A percentile compares a stretch with the other conserved stretches of the same genome.
Evolutionary conservation across 2,113 vertebrate species (phyloP).

Genomic region (Apteryx owenii): DNA sequence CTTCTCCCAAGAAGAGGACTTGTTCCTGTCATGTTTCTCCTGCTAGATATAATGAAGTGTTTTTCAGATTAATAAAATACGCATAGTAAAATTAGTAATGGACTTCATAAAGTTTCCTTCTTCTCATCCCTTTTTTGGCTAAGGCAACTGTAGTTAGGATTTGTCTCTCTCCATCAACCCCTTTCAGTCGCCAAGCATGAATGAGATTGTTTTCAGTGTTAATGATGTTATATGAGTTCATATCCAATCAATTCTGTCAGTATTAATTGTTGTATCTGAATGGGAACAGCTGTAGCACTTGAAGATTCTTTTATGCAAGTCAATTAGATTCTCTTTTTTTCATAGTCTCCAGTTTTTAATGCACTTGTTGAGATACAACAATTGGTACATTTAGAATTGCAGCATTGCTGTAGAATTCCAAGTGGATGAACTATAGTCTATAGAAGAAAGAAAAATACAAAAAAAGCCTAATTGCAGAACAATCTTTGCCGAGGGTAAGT

Average conservation of each 20-base stretch:
- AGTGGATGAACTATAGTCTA: not conserved
- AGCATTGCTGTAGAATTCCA: not conserved
- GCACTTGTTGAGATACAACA: conserved; percentile 13
- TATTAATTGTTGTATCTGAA: conserved; percentile 54
- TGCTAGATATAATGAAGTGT: not conserved
- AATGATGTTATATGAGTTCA: conserved; percentile 45
- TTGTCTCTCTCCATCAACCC: not conserved
- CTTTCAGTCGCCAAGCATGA: not conserved
- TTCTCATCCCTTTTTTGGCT: not conserved
- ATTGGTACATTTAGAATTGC: conserved; percentile 16
- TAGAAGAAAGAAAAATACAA: not conserved
- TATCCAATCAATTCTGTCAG: conserved; percentile 30
- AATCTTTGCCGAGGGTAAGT: not conserved
- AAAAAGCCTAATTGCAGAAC: not conserved
- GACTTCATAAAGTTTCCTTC: not conserved
- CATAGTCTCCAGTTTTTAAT: not conserved
- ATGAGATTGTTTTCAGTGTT: not conserved
- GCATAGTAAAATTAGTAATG: not conserved
- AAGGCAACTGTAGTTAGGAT: not conserved
- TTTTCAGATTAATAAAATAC: not conserved
- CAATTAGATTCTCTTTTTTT: conserved; percentile 27
- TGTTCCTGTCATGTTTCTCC: not conserved
- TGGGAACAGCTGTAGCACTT: conserved; percentile 59
- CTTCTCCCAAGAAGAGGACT: not conserved
- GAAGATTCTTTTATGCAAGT: conserved; percentile 30